phyloP scores from a whole-genome alignment of 2,113 vertebrate genomes.

The Cynoglossus semilaevis region DNA sequence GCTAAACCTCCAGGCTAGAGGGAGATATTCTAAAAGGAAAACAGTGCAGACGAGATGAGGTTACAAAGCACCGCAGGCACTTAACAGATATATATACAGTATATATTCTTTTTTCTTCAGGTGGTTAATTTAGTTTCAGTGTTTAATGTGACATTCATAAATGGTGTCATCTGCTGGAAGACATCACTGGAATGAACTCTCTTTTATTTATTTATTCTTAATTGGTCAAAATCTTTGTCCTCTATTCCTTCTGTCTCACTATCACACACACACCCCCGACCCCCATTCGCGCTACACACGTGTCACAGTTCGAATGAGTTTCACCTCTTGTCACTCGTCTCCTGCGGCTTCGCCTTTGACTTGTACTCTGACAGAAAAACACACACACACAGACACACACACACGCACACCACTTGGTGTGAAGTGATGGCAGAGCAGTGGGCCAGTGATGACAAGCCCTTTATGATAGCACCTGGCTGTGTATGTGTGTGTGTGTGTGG shows the following conservation, averaged over 20 bases:
- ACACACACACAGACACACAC: constrained; percentile 11
- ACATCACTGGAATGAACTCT: neutral
- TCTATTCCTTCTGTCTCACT: constrained; percentile 16
- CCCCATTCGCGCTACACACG: constrained; percentile 32
- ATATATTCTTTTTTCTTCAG: constrained; percentile 5
- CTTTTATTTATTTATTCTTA: neutral
- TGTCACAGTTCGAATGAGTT: constrained; percentile 59
- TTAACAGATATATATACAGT: neutral
- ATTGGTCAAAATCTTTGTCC: neutral
- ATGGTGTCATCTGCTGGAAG: neutral
- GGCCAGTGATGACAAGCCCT: constrained; percentile 54
- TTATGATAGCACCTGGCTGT: constrained; percentile 32
- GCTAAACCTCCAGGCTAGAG: constrained; percentile 42
- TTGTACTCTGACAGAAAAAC: constrained; percentile 19
- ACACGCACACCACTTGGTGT: constrained; percentile 6
- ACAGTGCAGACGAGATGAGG: constrained; percentile 31
- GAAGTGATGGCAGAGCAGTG: constrained; percentile 39
- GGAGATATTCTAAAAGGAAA: constrained; percentile 35
- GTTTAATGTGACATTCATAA: no score
- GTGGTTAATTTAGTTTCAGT: neutral
- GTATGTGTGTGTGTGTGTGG: constrained; percentile 1
- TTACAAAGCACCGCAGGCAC: constrained; percentile 27
- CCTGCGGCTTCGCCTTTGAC: constrained; percentile 30
- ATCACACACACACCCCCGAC: constrained; percentile 26
- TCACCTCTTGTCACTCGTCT: constrained; percentile 54